phyloP scores from a whole-genome alignment of 2,113 vertebrate species.

The Bostrychus sinensis region DNA sequence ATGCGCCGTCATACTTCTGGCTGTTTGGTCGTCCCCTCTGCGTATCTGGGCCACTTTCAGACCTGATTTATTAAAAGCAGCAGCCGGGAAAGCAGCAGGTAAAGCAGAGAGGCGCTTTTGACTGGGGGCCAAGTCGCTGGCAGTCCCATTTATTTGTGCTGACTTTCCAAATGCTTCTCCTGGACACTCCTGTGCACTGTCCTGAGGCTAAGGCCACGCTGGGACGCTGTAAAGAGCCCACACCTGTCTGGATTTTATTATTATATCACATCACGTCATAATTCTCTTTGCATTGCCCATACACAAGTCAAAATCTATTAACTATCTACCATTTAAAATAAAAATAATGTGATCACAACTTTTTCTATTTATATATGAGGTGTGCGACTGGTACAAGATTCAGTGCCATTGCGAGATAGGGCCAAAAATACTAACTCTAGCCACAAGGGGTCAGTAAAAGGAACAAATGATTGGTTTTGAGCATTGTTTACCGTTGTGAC shows the following conservation, averaged over 20 bases:
- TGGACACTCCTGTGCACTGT: constrained; percentile 24
- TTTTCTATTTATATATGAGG: no score
- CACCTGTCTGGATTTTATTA: constrained; percentile 65
- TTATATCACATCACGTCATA: constrained; percentile 40
- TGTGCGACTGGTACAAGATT: no score
- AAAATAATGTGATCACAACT: no score
- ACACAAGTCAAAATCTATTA: no score
- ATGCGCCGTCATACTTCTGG: background rate
- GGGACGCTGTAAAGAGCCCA: constrained; percentile 29
- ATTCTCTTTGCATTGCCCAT: constrained; percentile 27
- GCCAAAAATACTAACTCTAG: no score
- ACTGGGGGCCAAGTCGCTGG: constrained; percentile 22
- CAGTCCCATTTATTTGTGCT: constrained; percentile 39
- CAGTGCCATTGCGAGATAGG: no score
- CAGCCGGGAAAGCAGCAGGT: constrained; percentile 19
- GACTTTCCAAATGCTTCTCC: constrained; percentile 30
- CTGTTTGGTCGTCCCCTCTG: background rate
- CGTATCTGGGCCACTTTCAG: constrained; percentile 6
- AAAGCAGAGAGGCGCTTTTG: constrained; percentile 11
- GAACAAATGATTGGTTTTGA: no score
- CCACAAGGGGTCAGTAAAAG: no score
- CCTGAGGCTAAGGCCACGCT: constrained; percentile 39
- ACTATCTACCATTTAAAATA: no score
- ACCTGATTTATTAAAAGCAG: constrained; percentile 44
- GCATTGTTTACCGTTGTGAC: no score